phyloP scores from a whole-genome alignment of 2,888 invertebrate genomes.

The Microctonus aethiopoides region DNA sequence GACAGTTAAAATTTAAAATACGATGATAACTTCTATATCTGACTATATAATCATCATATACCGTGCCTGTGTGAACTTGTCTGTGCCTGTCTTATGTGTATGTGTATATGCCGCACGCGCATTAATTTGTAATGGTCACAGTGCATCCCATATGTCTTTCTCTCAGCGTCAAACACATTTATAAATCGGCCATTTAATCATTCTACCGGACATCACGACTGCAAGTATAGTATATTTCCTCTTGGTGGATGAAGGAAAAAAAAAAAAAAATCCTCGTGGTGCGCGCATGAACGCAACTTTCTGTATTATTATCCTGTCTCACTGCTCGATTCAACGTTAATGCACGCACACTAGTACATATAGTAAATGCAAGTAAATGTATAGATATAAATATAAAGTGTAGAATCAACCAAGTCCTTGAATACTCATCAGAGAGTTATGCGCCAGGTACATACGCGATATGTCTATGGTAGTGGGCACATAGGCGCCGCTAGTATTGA shows the following conservation, averaged over 20 bases:
- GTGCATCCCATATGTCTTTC: slow-evolving; percentile 44
- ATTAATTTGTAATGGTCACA: slow-evolving; percentile 62
- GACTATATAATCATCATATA: too few species aligned
- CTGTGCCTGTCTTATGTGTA: slow-evolving; percentile 57
- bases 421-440: too few species aligned
- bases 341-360: background rate
- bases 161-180: background rate
- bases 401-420: too few species aligned
- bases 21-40: too few species aligned
- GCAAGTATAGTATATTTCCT: background rate
- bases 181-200: slow-evolving; percentile 51
- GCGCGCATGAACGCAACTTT: background rate
- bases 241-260: too few species aligned
- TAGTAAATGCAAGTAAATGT: too few species aligned
- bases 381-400: too few species aligned
- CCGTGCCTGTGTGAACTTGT: too few species aligned
- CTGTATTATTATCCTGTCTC: background rate
- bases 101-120: slow-evolving; percentile 57
- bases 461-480: too few species aligned
- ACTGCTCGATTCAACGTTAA: background rate
- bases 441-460: too few species aligned
- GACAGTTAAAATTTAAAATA: too few species aligned
- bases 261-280: too few species aligned
- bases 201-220: slow-evolving; percentile 36
- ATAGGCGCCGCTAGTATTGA: background rate